Evolutionary conservation across 2,113 vertebrate species (phyloP), one percentile per base, ranked within the genome.

Genomic region (Propithecus coquereli): DNA sequence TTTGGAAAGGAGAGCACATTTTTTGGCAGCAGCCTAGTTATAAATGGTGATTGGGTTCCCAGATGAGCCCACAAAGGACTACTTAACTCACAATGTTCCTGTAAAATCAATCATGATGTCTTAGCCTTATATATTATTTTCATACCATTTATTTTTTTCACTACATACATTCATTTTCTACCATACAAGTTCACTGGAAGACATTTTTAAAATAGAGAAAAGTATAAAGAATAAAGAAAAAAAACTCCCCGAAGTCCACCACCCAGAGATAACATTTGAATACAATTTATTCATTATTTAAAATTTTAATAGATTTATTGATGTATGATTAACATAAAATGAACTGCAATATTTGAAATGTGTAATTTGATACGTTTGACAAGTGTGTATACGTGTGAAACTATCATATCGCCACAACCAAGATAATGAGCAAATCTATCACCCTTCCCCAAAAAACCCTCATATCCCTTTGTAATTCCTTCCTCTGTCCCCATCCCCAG

Each of bases 41-140:
- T 86, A 94, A 97, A 96, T 96, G 82, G 89, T 93, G 93, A 96
- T 91, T 86, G 77, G 68, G 16, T 95, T 96, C 93, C 91, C 93
- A 96, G 95, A 96, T 80, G 94, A 97, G 77, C 88, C 80, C 91
- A 92, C 90, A 95, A 85, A 95, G 94, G 85, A 79, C 76, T 23
- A 30, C 45, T 98, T 95, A 81, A 43, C 61, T 90, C 63, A 81
- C 70, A 90, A 2, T 57, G n/a, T 94, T 95, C 73, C 95, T 86
- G 73, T 32, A 85, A 96, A 95, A 84, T 95, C 76, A 90, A 66
- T 95, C 85, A 86, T 79, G 34, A 43, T 96, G 88, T 70, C 82
- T 87, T 83, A 90, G 82, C 68, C 71, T 30, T 65, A 32, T 45
- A 43, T 61, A 71, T 92, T 97, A 91, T 97, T 93, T 91, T 92